phyloP scores from a whole-genome alignment of 2,113 vertebrate species.

The Poeciliopsis prolifica region DNA sequence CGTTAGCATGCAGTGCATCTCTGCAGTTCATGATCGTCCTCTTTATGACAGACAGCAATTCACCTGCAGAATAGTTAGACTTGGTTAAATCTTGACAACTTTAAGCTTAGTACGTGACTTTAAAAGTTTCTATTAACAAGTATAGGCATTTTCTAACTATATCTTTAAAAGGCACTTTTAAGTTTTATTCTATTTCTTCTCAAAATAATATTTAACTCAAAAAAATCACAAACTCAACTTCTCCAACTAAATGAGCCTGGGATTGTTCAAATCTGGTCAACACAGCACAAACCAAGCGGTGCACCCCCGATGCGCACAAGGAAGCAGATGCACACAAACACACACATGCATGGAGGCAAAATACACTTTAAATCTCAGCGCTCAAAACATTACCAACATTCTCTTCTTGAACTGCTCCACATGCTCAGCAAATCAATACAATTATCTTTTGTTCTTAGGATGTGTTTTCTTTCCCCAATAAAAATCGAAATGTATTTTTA shows the following conservation, averaged over 20 bases:
- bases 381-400: conserved; percentile 55
- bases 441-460: conserved; percentile 73
- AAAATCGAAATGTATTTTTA: conserved; percentile 75
- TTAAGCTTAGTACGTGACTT: background rate
- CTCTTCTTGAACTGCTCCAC: conserved; percentile 48
- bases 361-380: conserved; percentile 28
- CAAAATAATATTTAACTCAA: conserved; percentile 12
- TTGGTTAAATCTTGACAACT: background rate
- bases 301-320: conserved; percentile 21
- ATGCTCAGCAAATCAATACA: conserved; percentile 72
- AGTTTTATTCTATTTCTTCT: conserved; percentile 45
- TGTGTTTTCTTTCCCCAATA: conserved; percentile 60
- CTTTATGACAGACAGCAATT: too few species aligned
- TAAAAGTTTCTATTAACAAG: background rate
- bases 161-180: too few species aligned
- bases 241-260: conserved; percentile 21
- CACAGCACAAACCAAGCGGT: conserved; percentile 14
- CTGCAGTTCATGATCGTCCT: too few species aligned
- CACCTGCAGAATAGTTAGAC: too few species aligned
- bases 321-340: conserved; percentile 1
- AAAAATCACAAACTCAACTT: conserved; percentile 41
- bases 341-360: conserved; percentile 11
- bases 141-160: too few species aligned
- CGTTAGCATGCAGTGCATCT: too few species aligned
- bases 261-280: conserved; percentile 32